phyloP scores from a whole-genome alignment of 1,140 invertebrate genomes.

The Lepidotrigona ventralis region DNA sequence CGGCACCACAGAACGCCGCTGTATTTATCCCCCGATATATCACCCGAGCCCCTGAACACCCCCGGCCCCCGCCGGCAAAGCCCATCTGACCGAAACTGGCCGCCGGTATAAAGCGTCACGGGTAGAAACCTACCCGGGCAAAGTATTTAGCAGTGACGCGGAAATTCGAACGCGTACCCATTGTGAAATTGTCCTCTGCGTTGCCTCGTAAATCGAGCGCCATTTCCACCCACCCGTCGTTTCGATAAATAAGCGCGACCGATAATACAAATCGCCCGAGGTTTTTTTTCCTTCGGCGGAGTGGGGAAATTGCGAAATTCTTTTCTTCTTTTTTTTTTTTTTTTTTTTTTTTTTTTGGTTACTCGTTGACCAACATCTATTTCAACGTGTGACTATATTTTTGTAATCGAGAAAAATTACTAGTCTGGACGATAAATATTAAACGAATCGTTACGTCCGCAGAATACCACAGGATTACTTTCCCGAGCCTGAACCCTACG shows the following conservation, averaged over 20 bases:
- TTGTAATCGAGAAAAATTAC: no score
- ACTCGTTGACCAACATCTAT: no score
- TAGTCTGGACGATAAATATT: no score
- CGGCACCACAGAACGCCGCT: constrained; percentile 48
- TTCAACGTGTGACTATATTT: no score
- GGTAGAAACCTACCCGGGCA: constrained; percentile 23
- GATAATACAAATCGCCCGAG: background rate
- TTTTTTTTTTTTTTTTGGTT: no score
- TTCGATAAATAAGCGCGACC: background rate
- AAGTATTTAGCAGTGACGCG: constrained; percentile 53
- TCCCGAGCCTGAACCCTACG: no score
- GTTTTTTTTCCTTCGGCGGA: no score
- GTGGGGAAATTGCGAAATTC: no score
- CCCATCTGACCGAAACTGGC: constrained; percentile 54
- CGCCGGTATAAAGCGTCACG: constrained; percentile 41
- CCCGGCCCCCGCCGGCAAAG: constrained; percentile 44
- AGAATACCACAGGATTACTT: no score
- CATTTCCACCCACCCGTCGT: background rate
- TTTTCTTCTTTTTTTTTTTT: no score
- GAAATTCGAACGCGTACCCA: constrained; percentile 22
- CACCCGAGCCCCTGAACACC: constrained; percentile 60
- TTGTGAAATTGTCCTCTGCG: constrained; percentile 16
- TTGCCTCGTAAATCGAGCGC: constrained; percentile 11
- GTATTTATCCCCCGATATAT: constrained; percentile 68
- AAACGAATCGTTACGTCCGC: no score